Percentiles rank a stretch among this genome's conserved stretches.
Conservation (phyloP, 2,888 invertebrate species). For the Hypena proboscidalis region DNA sequence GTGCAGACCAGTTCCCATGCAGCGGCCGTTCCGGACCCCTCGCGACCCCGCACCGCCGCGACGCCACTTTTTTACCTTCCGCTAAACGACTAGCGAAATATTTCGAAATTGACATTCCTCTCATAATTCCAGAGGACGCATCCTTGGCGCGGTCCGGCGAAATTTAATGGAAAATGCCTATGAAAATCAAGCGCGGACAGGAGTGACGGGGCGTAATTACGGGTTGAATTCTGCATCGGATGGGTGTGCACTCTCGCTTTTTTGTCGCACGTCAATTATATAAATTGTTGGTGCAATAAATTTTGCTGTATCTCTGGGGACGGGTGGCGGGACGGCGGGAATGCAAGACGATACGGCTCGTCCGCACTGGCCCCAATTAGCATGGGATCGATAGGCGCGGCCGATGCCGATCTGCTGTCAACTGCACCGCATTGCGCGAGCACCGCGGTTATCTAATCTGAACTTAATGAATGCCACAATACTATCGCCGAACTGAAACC, state of each 20-base stretch:
- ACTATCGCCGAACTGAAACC: conserved; percentile 58
- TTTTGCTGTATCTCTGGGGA: conserved; percentile 81
- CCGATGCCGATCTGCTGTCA: conserved; percentile 79
- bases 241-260: conserved; percentile 79
- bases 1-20: conserved; percentile 73
- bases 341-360: conserved; percentile 71
- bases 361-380: conserved; percentile 79
- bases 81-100: conserved; percentile 80
- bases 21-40: conserved; percentile 48
- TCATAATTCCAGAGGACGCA: conserved; percentile 81
- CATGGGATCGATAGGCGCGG: conserved; percentile 82
- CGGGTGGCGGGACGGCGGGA: conserved; percentile 68
- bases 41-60: conserved; percentile 44
- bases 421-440: conserved; percentile 72
- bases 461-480: conserved; percentile 74
- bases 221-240: conserved; percentile 68
- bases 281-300: conserved; percentile 84
- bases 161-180: conserved; percentile 76
- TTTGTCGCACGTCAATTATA: conserved; percentile 84
- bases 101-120: conserved; percentile 82
- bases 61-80: conserved; percentile 66
- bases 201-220: conserved; percentile 75
- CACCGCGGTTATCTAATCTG: conserved; percentile 74
- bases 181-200: conserved; percentile 62
- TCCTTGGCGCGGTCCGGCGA: conserved; percentile 65